Conservation (phyloP, 2,888 invertebrate genomes). For the Spilosoma lubricipeda region DNA sequence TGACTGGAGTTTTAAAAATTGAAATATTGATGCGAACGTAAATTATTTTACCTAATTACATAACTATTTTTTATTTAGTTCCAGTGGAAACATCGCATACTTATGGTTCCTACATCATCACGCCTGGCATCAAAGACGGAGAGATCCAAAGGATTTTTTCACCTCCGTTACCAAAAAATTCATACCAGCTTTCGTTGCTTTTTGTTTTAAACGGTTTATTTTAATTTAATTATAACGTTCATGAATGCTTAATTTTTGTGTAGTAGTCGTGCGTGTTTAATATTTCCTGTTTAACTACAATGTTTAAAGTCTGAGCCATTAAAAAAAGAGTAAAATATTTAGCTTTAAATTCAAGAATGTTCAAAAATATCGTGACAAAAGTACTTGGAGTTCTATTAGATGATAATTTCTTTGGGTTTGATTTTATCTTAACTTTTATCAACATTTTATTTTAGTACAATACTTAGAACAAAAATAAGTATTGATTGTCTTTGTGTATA, state of each 20-base stretch:
- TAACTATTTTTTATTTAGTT: too few relatives aligned
- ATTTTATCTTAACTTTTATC: background rate
- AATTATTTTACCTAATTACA: too few relatives aligned
- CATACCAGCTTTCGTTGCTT: background rate
- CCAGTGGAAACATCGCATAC: too few relatives aligned
- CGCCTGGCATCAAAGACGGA: background rate
- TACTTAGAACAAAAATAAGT: background rate
- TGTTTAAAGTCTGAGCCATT: background rate
- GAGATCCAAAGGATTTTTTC: background rate
- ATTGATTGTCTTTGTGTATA: background rate
- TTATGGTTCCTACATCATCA: background rate
- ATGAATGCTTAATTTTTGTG: background rate
- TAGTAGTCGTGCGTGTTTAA: background rate
- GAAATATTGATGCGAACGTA: too few relatives aligned
- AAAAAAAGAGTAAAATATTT: background rate
- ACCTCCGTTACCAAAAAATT: background rate
- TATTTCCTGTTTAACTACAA: background rate
- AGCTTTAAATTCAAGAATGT: background rate
- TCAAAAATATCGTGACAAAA: background rate
- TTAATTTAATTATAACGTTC: background rate
- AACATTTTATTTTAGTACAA: background rate
- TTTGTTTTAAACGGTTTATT: background rate
- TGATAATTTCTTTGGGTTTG: background rate
- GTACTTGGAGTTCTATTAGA: background rate
- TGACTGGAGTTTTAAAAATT: too few relatives aligned